These are phyloP conservation scores for Chrysemys picta DNA, from an alignment of 2,113 vertebrate species.

Conservation along the genomic window DNA sequence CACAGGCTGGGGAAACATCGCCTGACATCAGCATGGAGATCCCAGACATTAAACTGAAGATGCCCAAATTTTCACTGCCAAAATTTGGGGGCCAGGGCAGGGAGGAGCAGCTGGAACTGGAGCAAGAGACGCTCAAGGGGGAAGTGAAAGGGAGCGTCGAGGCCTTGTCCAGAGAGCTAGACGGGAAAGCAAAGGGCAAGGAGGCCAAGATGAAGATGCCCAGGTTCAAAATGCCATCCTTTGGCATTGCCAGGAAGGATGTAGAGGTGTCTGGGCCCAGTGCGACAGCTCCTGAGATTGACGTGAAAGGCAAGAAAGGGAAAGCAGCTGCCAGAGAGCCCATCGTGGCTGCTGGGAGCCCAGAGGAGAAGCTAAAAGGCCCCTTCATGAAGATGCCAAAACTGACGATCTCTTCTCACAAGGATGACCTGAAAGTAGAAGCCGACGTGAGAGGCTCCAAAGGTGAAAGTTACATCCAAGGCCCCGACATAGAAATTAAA, in stretches of 20 bases:
- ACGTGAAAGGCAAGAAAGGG: constrained; percentile 47
- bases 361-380: constrained; percentile 61
- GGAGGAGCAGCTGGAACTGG: constrained; percentile 43
- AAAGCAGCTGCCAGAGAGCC: constrained; percentile 51
- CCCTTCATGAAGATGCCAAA: constrained; percentile 77
- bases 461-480: constrained; percentile 49
- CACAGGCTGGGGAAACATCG: constrained; percentile 40
- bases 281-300: constrained; percentile 45
- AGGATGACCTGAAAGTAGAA: constrained; percentile 53
- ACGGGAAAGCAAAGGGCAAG: constrained; percentile 65
- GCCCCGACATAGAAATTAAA: constrained; percentile 66
- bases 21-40: constrained; percentile 79
- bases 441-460: neutral
- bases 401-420: constrained; percentile 75
- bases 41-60: constrained; percentile 69
- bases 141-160: constrained; percentile 34
- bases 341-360: constrained; percentile 43
- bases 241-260: constrained; percentile 79
- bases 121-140: constrained; percentile 52
- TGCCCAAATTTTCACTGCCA: constrained; percentile 82
- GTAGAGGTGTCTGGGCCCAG: constrained; percentile 51
- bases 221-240: constrained; percentile 84
- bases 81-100: constrained; percentile 80
- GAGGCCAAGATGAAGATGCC: constrained; percentile 79
- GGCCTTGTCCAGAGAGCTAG: constrained; percentile 66